A percentile compares a stretch with the other conserved stretches of the same genome.
Evolutionary conservation across 2,113 vertebrate genomes (phyloP).

Genomic region (Colaptes auratus): DNA sequence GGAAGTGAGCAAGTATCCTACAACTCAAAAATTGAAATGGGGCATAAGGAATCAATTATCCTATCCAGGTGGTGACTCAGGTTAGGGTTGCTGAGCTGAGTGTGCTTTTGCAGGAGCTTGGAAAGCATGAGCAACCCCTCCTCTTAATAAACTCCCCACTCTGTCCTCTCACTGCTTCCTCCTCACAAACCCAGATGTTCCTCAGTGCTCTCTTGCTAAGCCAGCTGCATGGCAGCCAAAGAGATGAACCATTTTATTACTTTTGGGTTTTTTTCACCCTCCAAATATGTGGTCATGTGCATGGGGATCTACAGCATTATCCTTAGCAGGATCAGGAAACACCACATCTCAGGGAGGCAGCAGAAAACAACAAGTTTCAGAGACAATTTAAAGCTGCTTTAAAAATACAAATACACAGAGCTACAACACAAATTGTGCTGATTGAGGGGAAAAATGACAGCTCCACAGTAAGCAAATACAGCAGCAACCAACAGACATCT

Average conservation of each 20-base stretch:
- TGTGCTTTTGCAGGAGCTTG: neutral
- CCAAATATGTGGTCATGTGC: neutral
- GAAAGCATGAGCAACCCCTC: neutral
- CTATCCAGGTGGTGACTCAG: neutral
- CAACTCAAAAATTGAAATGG: neutral
- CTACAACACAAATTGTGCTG: neutral
- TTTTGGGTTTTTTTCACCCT: neutral
- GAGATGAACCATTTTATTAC: constrained; percentile 5
- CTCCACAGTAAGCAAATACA: neutral
- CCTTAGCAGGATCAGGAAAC: neutral
- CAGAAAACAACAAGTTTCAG: neutral
- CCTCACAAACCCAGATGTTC: constrained; percentile 17
- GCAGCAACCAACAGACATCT: neutral
- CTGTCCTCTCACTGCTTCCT: neutral
- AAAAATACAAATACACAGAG: neutral
- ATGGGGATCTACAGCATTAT: neutral
- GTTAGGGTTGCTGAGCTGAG: neutral
- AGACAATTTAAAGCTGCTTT: neutral
- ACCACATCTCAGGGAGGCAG: neutral
- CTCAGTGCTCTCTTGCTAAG: neutral
- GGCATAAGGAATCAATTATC: neutral
- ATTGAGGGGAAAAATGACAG: neutral
- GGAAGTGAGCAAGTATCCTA: neutral
- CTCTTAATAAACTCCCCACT: neutral
- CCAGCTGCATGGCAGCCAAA: neutral